Evolutionary conservation across 2,113 vertebrate species (phyloP).

Genomic region (Scomber japonicus): DNA sequence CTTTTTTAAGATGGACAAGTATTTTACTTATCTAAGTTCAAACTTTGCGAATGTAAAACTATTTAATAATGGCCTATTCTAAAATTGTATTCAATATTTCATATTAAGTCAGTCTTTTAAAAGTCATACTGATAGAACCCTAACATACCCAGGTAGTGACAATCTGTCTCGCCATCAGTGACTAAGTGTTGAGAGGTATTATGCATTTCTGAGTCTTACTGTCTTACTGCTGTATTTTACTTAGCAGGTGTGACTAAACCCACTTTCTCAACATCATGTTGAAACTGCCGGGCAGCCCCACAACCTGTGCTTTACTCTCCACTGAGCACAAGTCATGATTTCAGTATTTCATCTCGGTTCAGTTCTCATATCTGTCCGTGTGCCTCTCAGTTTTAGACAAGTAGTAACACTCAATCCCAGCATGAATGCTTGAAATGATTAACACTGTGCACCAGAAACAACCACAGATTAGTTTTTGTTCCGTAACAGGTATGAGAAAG

Average conservation of each 20-base stretch:
- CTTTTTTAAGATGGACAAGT: too few relatives aligned
- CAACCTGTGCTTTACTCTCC: conserved; percentile 27
- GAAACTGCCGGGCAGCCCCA: conserved; percentile 41
- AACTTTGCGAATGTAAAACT: too few relatives aligned
- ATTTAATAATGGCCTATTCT: too few relatives aligned
- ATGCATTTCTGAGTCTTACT: background rate
- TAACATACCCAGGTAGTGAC: too few relatives aligned
- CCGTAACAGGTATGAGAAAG: background rate
- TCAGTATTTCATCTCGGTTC: conserved; percentile 16
- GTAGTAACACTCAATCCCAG: background rate
- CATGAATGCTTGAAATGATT: background rate
- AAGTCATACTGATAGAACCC: background rate
- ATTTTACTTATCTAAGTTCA: too few relatives aligned
- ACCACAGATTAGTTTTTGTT: background rate
- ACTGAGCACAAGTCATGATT: conserved; percentile 16
- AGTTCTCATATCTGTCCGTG: background rate
- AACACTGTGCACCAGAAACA: background rate
- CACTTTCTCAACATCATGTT: conserved; percentile 25
- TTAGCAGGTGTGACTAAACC: conserved; percentile 9
- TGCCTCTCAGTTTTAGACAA: background rate
- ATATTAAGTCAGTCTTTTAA: background rate
- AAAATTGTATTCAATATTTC: too few relatives aligned
- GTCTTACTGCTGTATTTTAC: background rate
- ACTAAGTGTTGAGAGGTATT: conserved; percentile 12
- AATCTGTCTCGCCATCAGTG: background rate